Conservation (phyloP, 2,888 invertebrate species). For the Pheosia tremula region DNA sequence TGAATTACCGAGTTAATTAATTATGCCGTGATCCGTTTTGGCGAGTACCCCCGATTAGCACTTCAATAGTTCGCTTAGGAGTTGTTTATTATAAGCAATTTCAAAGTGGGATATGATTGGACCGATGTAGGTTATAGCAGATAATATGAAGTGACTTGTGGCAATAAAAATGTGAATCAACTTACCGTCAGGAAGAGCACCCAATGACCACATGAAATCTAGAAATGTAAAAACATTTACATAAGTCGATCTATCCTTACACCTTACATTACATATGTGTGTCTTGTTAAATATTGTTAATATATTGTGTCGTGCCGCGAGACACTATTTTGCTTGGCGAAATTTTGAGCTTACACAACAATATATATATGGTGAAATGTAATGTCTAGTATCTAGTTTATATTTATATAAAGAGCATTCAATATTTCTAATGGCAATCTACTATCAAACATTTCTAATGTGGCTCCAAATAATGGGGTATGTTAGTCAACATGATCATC, state of each 20-base stretch:
- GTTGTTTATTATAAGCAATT: conserved; percentile 26
- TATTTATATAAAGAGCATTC: conserved; percentile 63
- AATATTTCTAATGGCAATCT: conserved; percentile 64
- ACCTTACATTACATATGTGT: conserved; percentile 65
- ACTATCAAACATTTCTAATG: conserved; percentile 65
- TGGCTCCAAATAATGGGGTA: conserved; percentile 68
- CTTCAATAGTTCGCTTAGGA: conserved; percentile 40
- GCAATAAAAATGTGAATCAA: conserved; percentile 74
- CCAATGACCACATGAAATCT: conserved; percentile 99
- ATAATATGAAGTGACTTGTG: conserved; percentile 63
- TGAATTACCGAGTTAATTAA: conserved; percentile 60
- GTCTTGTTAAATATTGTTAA: conserved; percentile 47
- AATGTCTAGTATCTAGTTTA: conserved; percentile 56
- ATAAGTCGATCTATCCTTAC: conserved; percentile 82
- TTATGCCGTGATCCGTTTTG: conserved; percentile 58
- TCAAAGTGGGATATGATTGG: conserved; percentile 47
- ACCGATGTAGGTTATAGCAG: conserved; percentile 58
- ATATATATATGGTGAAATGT: conserved; percentile 57
- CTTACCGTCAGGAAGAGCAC: conserved; percentile 99
- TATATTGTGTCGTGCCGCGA: conserved; percentile 67
- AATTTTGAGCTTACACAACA: conserved; percentile 60
- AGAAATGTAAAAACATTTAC: conserved; percentile 88
- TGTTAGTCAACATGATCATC: conserved; percentile 71
- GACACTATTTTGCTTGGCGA: conserved; percentile 85
- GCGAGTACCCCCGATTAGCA: conserved; percentile 56